Evolutionary conservation across 2,888 invertebrate species (phyloP).

Genomic region (Macaria notata): DNA sequence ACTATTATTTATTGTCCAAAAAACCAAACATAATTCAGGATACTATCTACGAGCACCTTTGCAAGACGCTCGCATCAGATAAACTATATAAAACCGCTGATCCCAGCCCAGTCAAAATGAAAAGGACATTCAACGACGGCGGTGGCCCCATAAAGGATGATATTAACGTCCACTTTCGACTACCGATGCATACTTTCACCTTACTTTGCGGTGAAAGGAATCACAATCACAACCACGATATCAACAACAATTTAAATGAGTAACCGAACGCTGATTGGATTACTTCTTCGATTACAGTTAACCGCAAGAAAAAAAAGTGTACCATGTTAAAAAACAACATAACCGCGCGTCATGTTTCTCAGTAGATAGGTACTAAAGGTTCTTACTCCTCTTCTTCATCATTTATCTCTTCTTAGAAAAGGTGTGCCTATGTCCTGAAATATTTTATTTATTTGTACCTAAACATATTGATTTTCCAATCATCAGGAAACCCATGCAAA

Average conservation of each 20-base stretch:
- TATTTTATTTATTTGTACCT: too few species aligned
- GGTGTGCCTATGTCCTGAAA: too few species aligned
- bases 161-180: conserved; percentile 22
- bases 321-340: not conserved
- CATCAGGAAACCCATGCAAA: too few species aligned
- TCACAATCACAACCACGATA: conserved; percentile 5
- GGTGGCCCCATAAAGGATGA: conserved; percentile 15
- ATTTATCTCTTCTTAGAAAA: too few species aligned
- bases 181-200: conserved; percentile 11
- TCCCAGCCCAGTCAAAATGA: not conserved
- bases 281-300: too few species aligned
- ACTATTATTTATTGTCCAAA: too few species aligned
- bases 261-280: too few species aligned
- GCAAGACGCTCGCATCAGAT: too few species aligned
- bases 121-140: conserved; percentile 2
- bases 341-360: not conserved
- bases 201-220: conserved; percentile 24
- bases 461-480: too few species aligned
- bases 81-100: too few species aligned
- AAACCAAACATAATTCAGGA: too few species aligned
- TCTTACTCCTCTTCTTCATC: not conserved
- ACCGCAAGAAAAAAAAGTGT: not conserved
- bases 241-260: not conserved
- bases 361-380: not conserved
- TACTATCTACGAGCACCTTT: too few species aligned